These are phyloP conservation scores for Patella depressa DNA, from an alignment of 2,888 invertebrate genomes.

Conservation along the genomic window DNA sequence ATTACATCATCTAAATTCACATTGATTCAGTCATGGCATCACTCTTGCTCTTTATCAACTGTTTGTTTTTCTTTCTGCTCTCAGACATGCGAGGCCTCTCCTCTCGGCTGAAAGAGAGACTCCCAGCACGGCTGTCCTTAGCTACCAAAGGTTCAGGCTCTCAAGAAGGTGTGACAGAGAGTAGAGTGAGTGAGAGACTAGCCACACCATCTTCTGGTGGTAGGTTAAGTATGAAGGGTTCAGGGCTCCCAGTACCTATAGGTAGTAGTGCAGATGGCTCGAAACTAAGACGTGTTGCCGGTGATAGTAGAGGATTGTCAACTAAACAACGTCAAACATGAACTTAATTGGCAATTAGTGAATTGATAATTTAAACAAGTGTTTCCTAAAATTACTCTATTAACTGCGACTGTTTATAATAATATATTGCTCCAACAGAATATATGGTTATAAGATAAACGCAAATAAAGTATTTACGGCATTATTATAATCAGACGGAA, in stretches of 20 bases:
- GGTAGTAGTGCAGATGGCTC: conserved; percentile 56
- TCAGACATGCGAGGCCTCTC: conserved; percentile 52
- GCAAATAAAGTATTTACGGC: no score
- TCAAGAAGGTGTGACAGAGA: conserved; percentile 52
- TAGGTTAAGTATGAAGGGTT: conserved; percentile 61
- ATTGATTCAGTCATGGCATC: conserved; percentile 1
- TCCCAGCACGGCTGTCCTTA: conserved; percentile 57
- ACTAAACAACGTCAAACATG: conserved; percentile 8
- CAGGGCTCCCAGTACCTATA: conserved; percentile 63
- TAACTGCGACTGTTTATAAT: no score
- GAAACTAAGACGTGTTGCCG: conserved; percentile 54
- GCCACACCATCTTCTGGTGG: conserved; percentile 66
- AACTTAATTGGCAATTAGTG: not conserved
- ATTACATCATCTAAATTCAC: not conserved
- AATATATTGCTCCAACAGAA: no score
- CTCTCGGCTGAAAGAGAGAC: conserved; percentile 57
- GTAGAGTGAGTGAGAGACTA: conserved; percentile 60
- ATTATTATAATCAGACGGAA: no score
- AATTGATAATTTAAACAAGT: no score
- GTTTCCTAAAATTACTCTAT: no score
- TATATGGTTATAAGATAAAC: no score
- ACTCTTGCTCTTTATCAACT: conserved; percentile 15
- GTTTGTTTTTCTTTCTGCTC: conserved; percentile 44
- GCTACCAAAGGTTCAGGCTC: conserved; percentile 51
- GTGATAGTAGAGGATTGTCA: conserved; percentile 29